Conservation (phyloP, 2,797 vertebrate species). For the Typhlichthys eigenmanni region DNA sequence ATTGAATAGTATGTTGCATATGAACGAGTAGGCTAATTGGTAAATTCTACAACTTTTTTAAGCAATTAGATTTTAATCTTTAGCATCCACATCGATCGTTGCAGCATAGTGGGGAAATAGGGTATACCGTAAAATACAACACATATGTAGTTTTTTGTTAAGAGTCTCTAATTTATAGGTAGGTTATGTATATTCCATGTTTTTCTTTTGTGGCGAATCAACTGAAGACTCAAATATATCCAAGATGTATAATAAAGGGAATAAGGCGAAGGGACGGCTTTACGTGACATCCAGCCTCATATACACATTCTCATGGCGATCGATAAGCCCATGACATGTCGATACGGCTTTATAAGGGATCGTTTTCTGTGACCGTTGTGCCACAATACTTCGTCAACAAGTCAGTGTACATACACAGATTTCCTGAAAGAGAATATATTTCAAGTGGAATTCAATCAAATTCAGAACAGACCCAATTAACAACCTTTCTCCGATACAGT, state of each 20-base stretch:
- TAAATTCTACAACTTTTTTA: no score
- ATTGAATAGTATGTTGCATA: no score
- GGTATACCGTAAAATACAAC: no score
- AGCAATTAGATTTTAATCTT: no score
- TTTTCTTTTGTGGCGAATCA: slow-evolving; percentile 4
- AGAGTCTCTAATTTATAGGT: not conserved
- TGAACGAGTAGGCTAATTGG: no score
- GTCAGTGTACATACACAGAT: slow-evolving; percentile 42
- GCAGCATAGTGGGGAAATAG: no score
- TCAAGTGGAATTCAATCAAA: slow-evolving; percentile 40
- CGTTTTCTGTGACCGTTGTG: slow-evolving; percentile 64
- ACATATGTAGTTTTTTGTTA: not conserved
- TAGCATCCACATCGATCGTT: no score
- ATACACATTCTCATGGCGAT: slow-evolving; percentile 83
- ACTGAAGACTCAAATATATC: slow-evolving; percentile 6
- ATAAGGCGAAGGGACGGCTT: slow-evolving; percentile 53
- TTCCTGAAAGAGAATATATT: slow-evolving; percentile 27
- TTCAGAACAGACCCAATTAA: slow-evolving; percentile 13
- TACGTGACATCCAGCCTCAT: slow-evolving; percentile 71
- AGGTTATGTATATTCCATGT: not conserved
- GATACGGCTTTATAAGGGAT: slow-evolving; percentile 56
- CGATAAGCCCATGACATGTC: slow-evolving; percentile 79
- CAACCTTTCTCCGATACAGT: no score
- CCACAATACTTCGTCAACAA: slow-evolving; percentile 33
- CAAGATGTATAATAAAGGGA: slow-evolving; percentile 14